phyloP scores from a whole-genome alignment of 2,113 vertebrate species.

The Lophura nycthemera region DNA sequence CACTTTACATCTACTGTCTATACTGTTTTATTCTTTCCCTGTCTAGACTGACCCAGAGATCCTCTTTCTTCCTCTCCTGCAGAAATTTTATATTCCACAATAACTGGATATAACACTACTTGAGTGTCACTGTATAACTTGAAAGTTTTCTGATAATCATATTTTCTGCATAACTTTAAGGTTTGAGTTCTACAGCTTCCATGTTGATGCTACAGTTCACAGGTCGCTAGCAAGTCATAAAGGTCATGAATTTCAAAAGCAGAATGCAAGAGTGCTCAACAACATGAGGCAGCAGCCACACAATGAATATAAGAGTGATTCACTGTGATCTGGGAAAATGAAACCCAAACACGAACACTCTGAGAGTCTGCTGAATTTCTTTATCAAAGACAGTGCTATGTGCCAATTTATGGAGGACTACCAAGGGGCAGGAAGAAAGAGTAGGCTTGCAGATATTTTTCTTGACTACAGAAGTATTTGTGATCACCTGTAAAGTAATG shows the following conservation, averaged over 20 bases:
- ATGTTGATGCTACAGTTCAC: neutral
- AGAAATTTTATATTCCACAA: neutral
- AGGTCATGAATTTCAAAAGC: neutral
- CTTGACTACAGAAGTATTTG: neutral
- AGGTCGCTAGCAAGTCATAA: neutral
- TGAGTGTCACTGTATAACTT: neutral
- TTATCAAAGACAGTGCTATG: neutral
- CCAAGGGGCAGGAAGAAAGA: neutral
- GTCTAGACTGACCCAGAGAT: neutral
- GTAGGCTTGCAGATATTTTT: neutral
- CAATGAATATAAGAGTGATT: neutral
- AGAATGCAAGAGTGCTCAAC: neutral
- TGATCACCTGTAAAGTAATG: neutral
- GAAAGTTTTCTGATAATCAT: neutral
- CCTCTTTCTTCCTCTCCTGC: neutral
- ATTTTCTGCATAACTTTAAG: neutral
- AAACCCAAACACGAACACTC: neutral
- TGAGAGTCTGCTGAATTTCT: neutral
- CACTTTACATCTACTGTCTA: slow-evolving; percentile 23
- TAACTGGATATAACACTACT: neutral
- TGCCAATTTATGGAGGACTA: neutral
- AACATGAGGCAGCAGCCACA: neutral
- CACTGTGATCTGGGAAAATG: neutral
- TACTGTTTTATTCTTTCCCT: neutral
- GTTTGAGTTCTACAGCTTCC: neutral